Conservation (phyloP, 1,140 invertebrate species). For the Drosophila murphyi region DNA sequence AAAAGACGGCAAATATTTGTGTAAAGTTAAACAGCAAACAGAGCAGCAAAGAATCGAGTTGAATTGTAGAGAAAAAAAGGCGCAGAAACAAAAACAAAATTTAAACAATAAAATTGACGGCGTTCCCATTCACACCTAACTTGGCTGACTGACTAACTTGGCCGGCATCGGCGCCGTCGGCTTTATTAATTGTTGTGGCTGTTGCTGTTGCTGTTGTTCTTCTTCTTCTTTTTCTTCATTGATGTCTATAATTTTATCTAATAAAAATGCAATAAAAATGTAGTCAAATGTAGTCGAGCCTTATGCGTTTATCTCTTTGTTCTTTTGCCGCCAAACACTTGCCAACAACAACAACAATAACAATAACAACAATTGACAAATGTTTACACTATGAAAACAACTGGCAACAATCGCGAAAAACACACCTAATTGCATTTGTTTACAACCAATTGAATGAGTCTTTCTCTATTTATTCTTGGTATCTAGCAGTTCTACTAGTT, state of each 20-base stretch:
- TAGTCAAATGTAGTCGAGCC: slow-evolving; percentile 34
- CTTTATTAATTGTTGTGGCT: slow-evolving; percentile 39
- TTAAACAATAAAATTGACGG: slow-evolving; percentile 49
- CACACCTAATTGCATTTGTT: slow-evolving; percentile 21
- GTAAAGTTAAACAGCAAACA: slow-evolving; percentile 13
- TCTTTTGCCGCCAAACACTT: slow-evolving; percentile 51
- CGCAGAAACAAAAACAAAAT: slow-evolving; percentile 5
- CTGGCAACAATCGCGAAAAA: background rate
- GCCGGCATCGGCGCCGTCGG: slow-evolving; percentile 14
- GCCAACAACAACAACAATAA: slow-evolving; percentile 11
- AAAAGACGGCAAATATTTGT: slow-evolving; percentile 39
- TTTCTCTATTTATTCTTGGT: background rate
- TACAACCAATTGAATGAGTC: slow-evolving; percentile 2
- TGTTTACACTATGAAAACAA: slow-evolving; percentile 35
- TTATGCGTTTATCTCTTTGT: slow-evolving; percentile 51
- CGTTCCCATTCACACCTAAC: slow-evolving; percentile 41
- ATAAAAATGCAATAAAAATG: slow-evolving; percentile 67
- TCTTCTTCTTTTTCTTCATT: slow-evolving; percentile 18
- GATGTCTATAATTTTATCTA: slow-evolving; percentile 64
- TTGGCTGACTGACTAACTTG: slow-evolving; percentile 8
- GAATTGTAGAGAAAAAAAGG: too few relatives aligned
- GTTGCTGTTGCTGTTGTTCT: slow-evolving; percentile 5
- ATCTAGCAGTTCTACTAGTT: background rate
- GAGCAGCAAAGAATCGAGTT: background rate
- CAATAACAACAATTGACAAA: slow-evolving; percentile 29